Conservation (phyloP, 2,888 invertebrate species). For the Ctenicera cuprea region DNA sequence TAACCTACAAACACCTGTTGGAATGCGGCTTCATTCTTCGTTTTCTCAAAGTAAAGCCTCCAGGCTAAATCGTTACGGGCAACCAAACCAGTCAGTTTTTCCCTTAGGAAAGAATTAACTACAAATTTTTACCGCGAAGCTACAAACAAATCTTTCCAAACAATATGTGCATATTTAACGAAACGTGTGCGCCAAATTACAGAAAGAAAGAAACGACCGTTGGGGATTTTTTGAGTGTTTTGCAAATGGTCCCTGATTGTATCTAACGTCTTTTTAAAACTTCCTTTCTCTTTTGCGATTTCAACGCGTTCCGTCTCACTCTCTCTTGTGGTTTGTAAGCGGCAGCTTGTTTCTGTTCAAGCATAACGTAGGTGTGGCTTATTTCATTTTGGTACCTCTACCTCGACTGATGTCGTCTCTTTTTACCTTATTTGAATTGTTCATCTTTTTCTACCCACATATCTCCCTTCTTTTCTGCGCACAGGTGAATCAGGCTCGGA, state of each 20-base stretch:
- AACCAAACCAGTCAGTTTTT: slow-evolving; percentile 54
- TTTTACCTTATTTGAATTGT: slow-evolving; percentile 36
- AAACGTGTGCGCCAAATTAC: slow-evolving; percentile 3
- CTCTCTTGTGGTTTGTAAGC: slow-evolving; percentile 3
- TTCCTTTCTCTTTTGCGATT: slow-evolving; percentile 31
- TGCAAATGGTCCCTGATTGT: slow-evolving; percentile 6
- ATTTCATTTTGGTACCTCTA: slow-evolving; percentile 24
- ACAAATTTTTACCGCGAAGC: slow-evolving; percentile 9
- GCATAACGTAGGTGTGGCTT: slow-evolving; percentile 36
- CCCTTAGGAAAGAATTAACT: slow-evolving; percentile 25
- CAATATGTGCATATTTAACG: background rate
- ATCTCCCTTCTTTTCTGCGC: slow-evolving; percentile 46
- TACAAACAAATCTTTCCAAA: too few species aligned
- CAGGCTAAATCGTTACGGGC: slow-evolving; percentile 64
- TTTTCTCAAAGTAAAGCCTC: slow-evolving; percentile 66
- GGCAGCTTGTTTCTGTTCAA: slow-evolving; percentile 19
- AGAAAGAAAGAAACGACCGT: slow-evolving; percentile 2
- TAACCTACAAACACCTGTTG: slow-evolving; percentile 72
- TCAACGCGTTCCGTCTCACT: slow-evolving; percentile 1
- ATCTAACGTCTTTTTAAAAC: slow-evolving; percentile 32
- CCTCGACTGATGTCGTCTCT: slow-evolving; percentile 30
- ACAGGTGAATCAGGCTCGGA: slow-evolving; percentile 50
- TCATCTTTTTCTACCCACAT: slow-evolving; percentile 14
- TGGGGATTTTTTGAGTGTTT: background rate
- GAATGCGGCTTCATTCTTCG: slow-evolving; percentile 70